Conservation (phyloP, 2,888 invertebrate species). For the Allygus modestus region DNA sequence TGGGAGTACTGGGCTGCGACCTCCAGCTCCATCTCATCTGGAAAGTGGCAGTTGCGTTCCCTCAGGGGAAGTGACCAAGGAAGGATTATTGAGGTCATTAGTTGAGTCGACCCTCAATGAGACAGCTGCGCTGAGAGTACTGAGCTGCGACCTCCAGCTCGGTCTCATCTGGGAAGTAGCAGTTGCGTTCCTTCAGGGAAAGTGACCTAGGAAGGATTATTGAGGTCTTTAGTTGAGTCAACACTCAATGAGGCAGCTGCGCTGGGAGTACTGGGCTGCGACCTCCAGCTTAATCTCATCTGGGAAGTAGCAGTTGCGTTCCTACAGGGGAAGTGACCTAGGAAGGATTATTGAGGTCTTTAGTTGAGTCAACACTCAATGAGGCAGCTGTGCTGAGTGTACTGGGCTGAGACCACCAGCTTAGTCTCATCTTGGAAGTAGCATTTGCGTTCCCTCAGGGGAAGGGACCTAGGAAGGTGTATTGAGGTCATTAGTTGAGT, state of each 20-base stretch:
- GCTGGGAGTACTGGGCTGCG: slow-evolving; percentile 68
- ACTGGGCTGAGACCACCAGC: slow-evolving; percentile 67
- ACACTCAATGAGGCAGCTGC: slow-evolving; percentile 71
- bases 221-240: slow-evolving; percentile 52
- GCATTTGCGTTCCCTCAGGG: neutral
- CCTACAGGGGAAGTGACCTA: neutral
- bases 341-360: slow-evolving; percentile 62
- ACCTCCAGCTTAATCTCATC: slow-evolving; percentile 68
- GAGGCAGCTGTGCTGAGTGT: slow-evolving; percentile 70
- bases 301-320: slow-evolving; percentile 67
- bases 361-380: slow-evolving; percentile 71
- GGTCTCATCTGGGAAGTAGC: slow-evolving; percentile 70
- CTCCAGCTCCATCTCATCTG: slow-evolving; percentile 68
- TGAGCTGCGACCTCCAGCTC: slow-evolving; percentile 66
- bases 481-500: slow-evolving; percentile 65
- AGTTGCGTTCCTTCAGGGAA: neutral
- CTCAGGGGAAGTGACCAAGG: neutral
- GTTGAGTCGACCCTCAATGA: slow-evolving; percentile 70
- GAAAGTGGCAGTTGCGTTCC: slow-evolving; percentile 66
- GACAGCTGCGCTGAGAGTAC: slow-evolving; percentile 70
- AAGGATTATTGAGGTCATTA: slow-evolving; percentile 45
- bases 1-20: slow-evolving; percentile 69
- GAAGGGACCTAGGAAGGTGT: neutral
- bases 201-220: neutral
- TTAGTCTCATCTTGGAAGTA: slow-evolving; percentile 70